Conservation (phyloP, 1,140 invertebrate genomes). For the Sycophila sp. region DNA sequence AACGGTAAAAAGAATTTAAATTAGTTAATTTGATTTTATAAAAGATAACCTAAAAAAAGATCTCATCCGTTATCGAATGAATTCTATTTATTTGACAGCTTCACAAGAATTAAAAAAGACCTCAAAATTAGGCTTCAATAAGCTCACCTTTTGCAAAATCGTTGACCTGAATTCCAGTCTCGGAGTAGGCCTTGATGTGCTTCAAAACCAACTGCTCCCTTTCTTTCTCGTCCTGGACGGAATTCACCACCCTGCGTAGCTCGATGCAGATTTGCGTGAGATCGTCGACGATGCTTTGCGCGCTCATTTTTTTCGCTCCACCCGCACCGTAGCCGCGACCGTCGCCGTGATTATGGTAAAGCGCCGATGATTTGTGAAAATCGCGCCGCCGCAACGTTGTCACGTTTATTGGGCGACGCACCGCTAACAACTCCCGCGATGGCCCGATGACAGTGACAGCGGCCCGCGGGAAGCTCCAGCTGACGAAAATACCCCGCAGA, state of each 20-base stretch:
- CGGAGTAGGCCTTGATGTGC: slow-evolving; percentile 53
- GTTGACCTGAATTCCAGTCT: slow-evolving; percentile 41
- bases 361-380: background rate
- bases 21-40: slow-evolving; percentile 1
- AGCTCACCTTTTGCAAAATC: slow-evolving; percentile 61
- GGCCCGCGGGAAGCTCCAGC: too few relatives aligned
- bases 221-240: slow-evolving; percentile 42
- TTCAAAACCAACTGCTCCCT: slow-evolving; percentile 53
- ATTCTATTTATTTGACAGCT: too few relatives aligned
- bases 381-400: slow-evolving; percentile 4
- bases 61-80: too few relatives aligned
- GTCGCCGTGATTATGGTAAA: too few relatives aligned
- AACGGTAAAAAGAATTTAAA: too few relatives aligned
- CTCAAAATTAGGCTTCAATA: background rate
- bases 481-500: too few relatives aligned
- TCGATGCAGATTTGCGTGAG: slow-evolving; percentile 56
- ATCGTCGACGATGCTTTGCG: slow-evolving; percentile 47
- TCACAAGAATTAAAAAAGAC: background rate
- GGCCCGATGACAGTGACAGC: too few relatives aligned
- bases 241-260: slow-evolving; percentile 46
- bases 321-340: too few relatives aligned
- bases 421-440: too few relatives aligned
- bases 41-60: background rate
- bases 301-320: slow-evolving; percentile 19
- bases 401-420: too few relatives aligned